Evolutionary conservation across 2,888 invertebrate species (phyloP).

Genomic region (Latheticus oryzae): DNA sequence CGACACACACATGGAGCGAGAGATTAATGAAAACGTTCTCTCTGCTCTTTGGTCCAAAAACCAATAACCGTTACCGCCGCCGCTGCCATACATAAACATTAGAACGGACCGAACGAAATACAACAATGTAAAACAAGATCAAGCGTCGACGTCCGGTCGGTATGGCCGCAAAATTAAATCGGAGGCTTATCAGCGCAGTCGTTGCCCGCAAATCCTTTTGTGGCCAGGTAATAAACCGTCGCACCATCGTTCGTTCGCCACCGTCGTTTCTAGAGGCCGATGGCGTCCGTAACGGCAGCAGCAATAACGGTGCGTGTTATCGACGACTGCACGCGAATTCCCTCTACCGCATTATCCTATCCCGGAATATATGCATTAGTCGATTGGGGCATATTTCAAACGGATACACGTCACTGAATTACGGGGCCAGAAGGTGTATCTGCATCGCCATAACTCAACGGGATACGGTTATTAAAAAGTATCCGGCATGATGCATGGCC

Average conservation of each 20-base stretch:
- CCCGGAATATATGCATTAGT: constrained; percentile 48
- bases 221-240: constrained; percentile 57
- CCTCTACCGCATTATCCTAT: constrained; percentile 14
- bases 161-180: constrained; percentile 63
- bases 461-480: constrained; percentile 41
- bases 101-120: constrained; percentile 48
- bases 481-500: constrained; percentile 38
- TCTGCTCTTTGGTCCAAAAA: constrained; percentile 49
- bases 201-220: constrained; percentile 56
- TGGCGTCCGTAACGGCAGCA: neutral
- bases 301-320: constrained; percentile 27
- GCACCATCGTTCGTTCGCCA: constrained; percentile 25
- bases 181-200: constrained; percentile 59
- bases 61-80: constrained; percentile 53
- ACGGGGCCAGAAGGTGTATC: constrained; percentile 50
- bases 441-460: constrained; percentile 43
- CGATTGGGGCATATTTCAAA: constrained; percentile 52
- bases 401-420: constrained; percentile 48
- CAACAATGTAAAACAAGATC: constrained; percentile 61
- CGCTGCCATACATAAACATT: constrained; percentile 46
- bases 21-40: constrained; percentile 56
- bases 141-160: constrained; percentile 58
- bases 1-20: too few species aligned
- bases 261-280: too few species aligned
- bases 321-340: constrained; percentile 44